These are phyloP conservation scores for Ricordea florida DNA, from an alignment of 92 coral and sea anemone species.

Conservation along the genomic window DNA sequence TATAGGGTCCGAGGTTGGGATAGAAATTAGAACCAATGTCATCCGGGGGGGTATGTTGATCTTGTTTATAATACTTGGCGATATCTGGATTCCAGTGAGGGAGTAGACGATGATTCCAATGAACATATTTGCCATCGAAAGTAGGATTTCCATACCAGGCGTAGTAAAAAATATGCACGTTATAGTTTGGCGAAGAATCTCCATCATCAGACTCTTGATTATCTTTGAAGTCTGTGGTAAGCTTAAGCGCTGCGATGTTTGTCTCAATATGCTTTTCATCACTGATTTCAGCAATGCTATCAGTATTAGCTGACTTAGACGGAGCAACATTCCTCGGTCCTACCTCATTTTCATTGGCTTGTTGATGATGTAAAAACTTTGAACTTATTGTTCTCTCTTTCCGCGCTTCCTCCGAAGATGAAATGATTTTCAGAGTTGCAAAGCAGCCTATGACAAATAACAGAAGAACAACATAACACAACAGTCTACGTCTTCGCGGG, in stretches of 20 bases:
- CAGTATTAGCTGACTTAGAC: not conserved
- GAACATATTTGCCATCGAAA: slow-evolving; percentile 77
- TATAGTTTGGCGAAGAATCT: slow-evolving; percentile 62
- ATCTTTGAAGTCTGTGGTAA: no score
- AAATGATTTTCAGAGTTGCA: slow-evolving; percentile 25
- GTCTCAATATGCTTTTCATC: no score
- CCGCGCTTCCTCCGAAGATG: slow-evolving; percentile 27
- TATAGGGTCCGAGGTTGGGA: slow-evolving; percentile 92
- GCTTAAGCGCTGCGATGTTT: no score
- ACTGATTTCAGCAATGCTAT: not conserved
- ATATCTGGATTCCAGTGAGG: slow-evolving; percentile 86
- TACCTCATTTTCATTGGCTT: not conserved
- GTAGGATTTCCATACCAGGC: slow-evolving; percentile 96
- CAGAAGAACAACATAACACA: slow-evolving; percentile 15
- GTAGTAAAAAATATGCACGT: slow-evolving; percentile 91
- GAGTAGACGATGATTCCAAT: slow-evolving; percentile 92
- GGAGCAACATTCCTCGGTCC: not conserved
- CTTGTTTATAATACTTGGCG: slow-evolving; percentile 62
- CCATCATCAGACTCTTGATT: not conserved
- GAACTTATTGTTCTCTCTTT: not conserved
- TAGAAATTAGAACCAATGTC: slow-evolving; percentile 95
- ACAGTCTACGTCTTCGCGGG: slow-evolving; percentile 27
- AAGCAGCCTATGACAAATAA: slow-evolving; percentile 55
- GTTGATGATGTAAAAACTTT: not conserved
- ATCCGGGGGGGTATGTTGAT: slow-evolving; percentile 83